phyloP scores from a whole-genome alignment of 2,113 vertebrate genomes.

The Vicugna pacos region DNA sequence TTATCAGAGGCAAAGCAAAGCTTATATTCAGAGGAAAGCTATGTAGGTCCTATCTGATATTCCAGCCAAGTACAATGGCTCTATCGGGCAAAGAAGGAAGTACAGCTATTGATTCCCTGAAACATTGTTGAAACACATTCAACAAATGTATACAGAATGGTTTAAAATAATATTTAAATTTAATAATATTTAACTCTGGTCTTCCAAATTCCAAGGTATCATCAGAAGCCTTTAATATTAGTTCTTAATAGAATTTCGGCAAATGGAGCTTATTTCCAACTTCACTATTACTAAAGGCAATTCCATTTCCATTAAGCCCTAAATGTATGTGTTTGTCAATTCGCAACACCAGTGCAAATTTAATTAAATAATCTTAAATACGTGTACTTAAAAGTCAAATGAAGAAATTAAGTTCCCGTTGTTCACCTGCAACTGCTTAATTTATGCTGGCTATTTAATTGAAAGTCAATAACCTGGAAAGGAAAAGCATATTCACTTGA shows the following conservation, averaged over 20 bases:
- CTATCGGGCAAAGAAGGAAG: background rate
- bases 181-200: background rate
- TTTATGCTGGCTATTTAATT: slow-evolving; percentile 66
- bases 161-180: background rate
- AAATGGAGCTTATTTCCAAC: slow-evolving; percentile 10
- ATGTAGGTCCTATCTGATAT: background rate
- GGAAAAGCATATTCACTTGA: background rate
- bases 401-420: slow-evolving; percentile 46
- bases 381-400: slow-evolving; percentile 10
- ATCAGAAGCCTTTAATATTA: background rate
- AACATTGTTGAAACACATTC: background rate
- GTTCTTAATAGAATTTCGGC: background rate
- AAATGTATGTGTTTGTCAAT: slow-evolving; percentile 38
- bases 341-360: slow-evolving; percentile 3
- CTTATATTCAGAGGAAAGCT: background rate
- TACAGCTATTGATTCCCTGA: background rate
- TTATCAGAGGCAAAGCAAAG: background rate
- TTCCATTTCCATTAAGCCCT: slow-evolving; percentile 56
- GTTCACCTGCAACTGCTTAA: slow-evolving; percentile 30
- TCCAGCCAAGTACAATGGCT: background rate
- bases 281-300: background rate
- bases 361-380: slow-evolving; percentile 66
- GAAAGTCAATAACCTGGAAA: slow-evolving; percentile 66
- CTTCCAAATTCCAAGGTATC: background rate
- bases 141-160: background rate